Conservation (phyloP, 2,113 vertebrate genomes). For the Sminthopsis crassicaudata region DNA sequence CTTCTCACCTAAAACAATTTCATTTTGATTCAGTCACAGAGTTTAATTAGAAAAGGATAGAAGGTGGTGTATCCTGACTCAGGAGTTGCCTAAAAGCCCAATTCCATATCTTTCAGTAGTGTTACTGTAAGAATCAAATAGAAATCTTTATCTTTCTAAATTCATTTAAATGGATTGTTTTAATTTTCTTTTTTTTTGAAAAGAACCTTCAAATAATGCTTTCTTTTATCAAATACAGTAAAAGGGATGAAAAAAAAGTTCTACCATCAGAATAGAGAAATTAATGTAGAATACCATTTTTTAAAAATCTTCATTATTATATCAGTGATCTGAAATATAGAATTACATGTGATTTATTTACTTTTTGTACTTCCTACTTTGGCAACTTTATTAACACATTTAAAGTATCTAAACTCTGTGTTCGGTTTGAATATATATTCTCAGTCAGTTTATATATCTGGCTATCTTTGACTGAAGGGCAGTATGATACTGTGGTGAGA, state of each 20-base stretch:
- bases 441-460: background rate
- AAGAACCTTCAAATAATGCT: slow-evolving; percentile 18
- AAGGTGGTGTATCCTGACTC: slow-evolving; percentile 49
- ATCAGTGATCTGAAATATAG: background rate
- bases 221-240: slow-evolving; percentile 48
- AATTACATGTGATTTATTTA: slow-evolving; percentile 6
- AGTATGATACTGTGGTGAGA: background rate
- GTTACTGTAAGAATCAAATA: background rate
- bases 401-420: background rate
- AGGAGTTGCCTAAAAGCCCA: slow-evolving; percentile 27
- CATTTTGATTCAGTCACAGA: slow-evolving; percentile 39
- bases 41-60: slow-evolving; percentile 50
- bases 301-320: background rate
- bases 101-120: slow-evolving; percentile 51
- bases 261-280: background rate
- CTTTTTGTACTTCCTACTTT: background rate
- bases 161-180: slow-evolving; percentile 50
- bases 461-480: background rate
- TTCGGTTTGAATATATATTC: background rate
- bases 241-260: background rate
- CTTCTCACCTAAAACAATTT: slow-evolving; percentile 37
- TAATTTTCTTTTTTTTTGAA: slow-evolving; percentile 17
- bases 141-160: slow-evolving; percentile 57
- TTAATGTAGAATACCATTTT: background rate
- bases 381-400: background rate